Percentiles rank a stretch among this genome's conserved stretches.
Conservation (phyloP, 2,113 vertebrate genomes). For the Limanda limanda region DNA sequence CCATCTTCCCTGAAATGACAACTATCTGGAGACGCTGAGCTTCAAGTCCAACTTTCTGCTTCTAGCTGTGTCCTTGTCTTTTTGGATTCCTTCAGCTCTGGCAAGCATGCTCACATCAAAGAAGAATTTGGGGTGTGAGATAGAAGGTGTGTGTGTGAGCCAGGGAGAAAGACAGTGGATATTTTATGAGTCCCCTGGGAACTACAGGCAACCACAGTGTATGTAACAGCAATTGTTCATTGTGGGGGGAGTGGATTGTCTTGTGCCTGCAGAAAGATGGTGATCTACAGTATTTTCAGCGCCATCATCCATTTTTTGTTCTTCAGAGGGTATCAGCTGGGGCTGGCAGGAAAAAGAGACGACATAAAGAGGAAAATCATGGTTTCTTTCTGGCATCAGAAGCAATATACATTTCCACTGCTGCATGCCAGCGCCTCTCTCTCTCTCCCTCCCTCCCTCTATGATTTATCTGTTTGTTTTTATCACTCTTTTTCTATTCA, state of each 20-base stretch:
- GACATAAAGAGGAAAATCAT: conserved; percentile 34
- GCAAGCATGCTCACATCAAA: conserved; percentile 26
- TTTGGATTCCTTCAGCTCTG: conserved; percentile 24
- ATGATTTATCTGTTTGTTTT: conserved; percentile 68
- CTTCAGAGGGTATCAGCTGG: conserved; percentile 24
- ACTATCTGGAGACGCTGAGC: background rate
- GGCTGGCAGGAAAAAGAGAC: conserved; percentile 18
- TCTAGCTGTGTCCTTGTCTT: conserved; percentile 31
- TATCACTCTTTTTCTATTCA: conserved; percentile 51
- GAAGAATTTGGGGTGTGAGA: background rate
- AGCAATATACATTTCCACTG: conserved; percentile 45
- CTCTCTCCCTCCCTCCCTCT: conserved; percentile 19
- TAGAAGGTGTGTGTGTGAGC: background rate
- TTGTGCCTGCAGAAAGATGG: conserved; percentile 37
- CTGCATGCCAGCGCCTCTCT: conserved; percentile 38
- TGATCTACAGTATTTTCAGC: conserved; percentile 39
- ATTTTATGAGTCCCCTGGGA: conserved; percentile 20
- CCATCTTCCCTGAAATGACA: conserved; percentile 25
- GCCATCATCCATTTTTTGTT: conserved; percentile 16
- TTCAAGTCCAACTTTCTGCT: conserved; percentile 24
- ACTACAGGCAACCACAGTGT: conserved; percentile 27
- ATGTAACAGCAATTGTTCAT: conserved; percentile 29
- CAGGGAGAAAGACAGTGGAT: background rate
- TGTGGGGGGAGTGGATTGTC: conserved; percentile 12
- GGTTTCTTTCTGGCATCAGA: conserved; percentile 21